Percentiles rank a stretch among this genome's conserved stretches.
These are phyloP conservation scores for Thera obeliscata DNA, from an alignment of 2,888 invertebrate species.

Conservation along the genomic window DNA sequence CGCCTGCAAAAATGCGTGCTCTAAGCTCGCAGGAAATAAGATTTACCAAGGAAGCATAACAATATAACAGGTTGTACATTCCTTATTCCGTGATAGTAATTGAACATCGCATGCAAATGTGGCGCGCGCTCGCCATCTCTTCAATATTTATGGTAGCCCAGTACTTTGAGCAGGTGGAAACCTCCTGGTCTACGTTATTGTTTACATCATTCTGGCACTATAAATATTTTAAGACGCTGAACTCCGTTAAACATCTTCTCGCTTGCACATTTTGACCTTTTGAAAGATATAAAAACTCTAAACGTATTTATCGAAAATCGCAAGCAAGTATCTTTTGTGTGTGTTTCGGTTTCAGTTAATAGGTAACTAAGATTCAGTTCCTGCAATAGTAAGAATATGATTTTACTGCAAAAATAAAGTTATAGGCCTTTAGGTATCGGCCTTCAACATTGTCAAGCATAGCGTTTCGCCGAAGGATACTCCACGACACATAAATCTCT, in stretches of 20 bases:
- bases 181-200: constrained; percentile 48
- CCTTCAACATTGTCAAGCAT: constrained; percentile 51
- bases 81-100: constrained; percentile 76
- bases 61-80: constrained; percentile 66
- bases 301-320: too few relatives aligned
- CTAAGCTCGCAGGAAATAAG: constrained; percentile 12
- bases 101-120: constrained; percentile 79
- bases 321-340: too few relatives aligned
- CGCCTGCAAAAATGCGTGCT: background rate
- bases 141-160: constrained; percentile 73
- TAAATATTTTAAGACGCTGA: too few relatives aligned
- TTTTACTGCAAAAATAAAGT: too few relatives aligned
- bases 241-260: too few relatives aligned
- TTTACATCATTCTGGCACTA: too few relatives aligned
- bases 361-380: background rate
- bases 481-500: constrained; percentile 69
- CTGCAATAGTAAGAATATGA: background rate
- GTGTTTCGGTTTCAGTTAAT: too few relatives aligned
- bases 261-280: too few relatives aligned
- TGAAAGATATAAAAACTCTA: too few relatives aligned
- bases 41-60: constrained; percentile 62
- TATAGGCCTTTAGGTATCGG: constrained; percentile 7
- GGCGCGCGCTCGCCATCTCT: constrained; percentile 69
- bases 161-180: constrained; percentile 70
- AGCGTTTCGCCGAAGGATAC: constrained; percentile 59